Conservation (phyloP, 2,888 invertebrate genomes). For the Epirrhoe tristata region DNA sequence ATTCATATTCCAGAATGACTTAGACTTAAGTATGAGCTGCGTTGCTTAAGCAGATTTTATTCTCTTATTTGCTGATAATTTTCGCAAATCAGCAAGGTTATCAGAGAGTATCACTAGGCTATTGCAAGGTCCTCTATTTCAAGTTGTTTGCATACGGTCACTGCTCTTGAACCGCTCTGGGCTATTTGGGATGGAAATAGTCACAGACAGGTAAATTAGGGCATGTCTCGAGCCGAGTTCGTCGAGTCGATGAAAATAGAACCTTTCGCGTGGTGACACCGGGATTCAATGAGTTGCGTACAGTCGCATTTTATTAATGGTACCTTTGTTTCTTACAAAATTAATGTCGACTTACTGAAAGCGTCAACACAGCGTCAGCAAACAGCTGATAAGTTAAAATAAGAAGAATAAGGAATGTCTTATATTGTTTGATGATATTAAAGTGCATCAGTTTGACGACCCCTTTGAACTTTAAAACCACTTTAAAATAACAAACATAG, state of each 20-base stretch:
- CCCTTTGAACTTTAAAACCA: no score
- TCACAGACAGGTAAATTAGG: constrained; percentile 32
- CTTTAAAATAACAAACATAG: no score
- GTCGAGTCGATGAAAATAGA: constrained; percentile 26
- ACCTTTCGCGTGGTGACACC: constrained; percentile 16
- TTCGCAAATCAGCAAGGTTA: background rate
- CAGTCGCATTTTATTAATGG: no score
- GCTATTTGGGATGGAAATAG: constrained; percentile 37
- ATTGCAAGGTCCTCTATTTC: constrained; percentile 24
- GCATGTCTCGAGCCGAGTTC: constrained; percentile 12
- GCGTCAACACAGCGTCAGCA: no score
- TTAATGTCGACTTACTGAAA: no score
- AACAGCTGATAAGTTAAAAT: no score
- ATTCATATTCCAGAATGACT: background rate
- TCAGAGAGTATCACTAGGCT: background rate
- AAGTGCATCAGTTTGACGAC: no score
- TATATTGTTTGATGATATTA: no score
- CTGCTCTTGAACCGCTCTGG: constrained; percentile 55
- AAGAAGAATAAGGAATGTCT: no score
- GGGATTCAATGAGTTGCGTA: background rate
- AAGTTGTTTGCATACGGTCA: constrained; percentile 61
- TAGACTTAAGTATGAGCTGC: background rate
- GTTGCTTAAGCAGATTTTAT: no score
- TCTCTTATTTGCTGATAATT: background rate
- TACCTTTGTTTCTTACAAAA: no score